A percentile compares a stretch with the other conserved stretches of the same genome.
phyloP scores from a whole-genome alignment of 2,888 invertebrate genomes.

The Pegoplata infirma region DNA sequence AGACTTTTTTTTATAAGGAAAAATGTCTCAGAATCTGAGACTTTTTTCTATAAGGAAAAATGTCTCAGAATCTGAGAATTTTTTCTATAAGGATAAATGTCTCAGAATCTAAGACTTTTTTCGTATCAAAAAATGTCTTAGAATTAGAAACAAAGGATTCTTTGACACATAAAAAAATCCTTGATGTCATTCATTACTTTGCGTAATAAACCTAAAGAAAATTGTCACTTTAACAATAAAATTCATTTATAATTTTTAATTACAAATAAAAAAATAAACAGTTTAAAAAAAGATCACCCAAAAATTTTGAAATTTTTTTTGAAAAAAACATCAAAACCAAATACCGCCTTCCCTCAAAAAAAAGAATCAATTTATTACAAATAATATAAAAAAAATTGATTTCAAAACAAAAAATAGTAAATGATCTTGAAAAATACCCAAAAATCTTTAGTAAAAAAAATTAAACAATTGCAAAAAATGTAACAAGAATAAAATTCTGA shows the following conservation, averaged over 20 bases:
- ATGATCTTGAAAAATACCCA: background rate
- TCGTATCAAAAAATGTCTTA: too few relatives aligned
- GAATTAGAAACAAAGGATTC: too few relatives aligned
- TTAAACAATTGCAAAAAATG: slow-evolving; percentile 40
- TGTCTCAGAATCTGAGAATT: too few relatives aligned
- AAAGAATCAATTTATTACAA: slow-evolving; percentile 11
- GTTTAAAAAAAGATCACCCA: background rate
- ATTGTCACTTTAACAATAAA: slow-evolving; percentile 34
- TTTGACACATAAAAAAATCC: too few relatives aligned
- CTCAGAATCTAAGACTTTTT: too few relatives aligned
- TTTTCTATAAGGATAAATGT: too few relatives aligned
- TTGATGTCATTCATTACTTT: slow-evolving; percentile 27
- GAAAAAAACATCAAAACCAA: background rate
- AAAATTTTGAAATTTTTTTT: background rate
- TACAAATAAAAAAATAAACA: background rate
- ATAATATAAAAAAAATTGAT: background rate
- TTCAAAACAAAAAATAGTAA: background rate
- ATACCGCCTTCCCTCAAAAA: background rate
- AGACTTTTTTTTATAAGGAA: too few relatives aligned
- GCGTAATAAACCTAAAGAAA: slow-evolving; percentile 19
- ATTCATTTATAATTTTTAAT: slow-evolving; percentile 27
- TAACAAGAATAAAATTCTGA: slow-evolving; percentile 1
- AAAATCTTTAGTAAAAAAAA: background rate
- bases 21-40: too few relatives aligned
- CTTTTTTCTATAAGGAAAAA: too few relatives aligned